Evolutionary conservation across 92 coral and sea anemone genomes (phyloP).

Genomic region (Bergia puertoricense): DNA sequence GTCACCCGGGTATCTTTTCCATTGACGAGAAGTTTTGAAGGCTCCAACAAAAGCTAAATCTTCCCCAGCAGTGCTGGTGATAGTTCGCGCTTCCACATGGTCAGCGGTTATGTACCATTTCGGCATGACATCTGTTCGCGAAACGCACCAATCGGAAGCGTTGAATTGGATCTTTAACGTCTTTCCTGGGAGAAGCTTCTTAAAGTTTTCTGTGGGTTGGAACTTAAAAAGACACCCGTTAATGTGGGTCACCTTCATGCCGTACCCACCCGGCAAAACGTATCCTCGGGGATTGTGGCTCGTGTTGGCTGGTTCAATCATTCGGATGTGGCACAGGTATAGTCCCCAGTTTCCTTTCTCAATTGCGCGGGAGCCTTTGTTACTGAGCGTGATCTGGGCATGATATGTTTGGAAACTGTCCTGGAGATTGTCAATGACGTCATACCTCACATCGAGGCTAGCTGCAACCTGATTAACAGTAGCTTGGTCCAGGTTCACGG

Average conservation of each 20-base stretch:
- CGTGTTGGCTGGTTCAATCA: slow-evolving; percentile 83
- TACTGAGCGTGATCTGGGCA: slow-evolving; percentile 70
- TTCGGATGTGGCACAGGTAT: slow-evolving; percentile 87
- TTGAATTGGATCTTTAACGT: slow-evolving; percentile 63
- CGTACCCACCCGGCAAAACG: slow-evolving; percentile 73
- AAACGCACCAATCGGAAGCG: slow-evolving; percentile 85
- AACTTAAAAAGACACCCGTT: slow-evolving; percentile 91
- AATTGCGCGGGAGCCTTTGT: slow-evolving; percentile 71
- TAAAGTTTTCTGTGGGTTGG: slow-evolving; percentile 76
- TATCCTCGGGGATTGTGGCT: slow-evolving; percentile 79
- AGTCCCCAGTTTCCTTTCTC: slow-evolving; percentile 82
- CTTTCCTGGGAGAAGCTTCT: slow-evolving; percentile 64
- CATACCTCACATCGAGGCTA: slow-evolving; percentile 84
- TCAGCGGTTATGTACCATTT: slow-evolving; percentile 92
- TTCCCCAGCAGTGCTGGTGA: slow-evolving; percentile 89
- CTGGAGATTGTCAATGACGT: slow-evolving; percentile 84
- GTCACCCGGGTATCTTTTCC: slow-evolving; percentile 82
- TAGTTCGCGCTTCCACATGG: slow-evolving; percentile 87
- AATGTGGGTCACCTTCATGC: slow-evolving; percentile 73
- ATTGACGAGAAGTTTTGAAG: slow-evolving; percentile 69
- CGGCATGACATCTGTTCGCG: slow-evolving; percentile 94
- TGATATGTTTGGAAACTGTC: slow-evolving; percentile 73
- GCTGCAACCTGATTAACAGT: slow-evolving; percentile 80
- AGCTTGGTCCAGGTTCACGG: slow-evolving; percentile 63
- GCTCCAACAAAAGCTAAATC: slow-evolving; percentile 78